A percentile compares a stretch with the other conserved stretches of the same genome.
Evolutionary conservation across 2,797 vertebrate species (phyloP).

Genomic region (Pygocentrus nattereri): DNA sequence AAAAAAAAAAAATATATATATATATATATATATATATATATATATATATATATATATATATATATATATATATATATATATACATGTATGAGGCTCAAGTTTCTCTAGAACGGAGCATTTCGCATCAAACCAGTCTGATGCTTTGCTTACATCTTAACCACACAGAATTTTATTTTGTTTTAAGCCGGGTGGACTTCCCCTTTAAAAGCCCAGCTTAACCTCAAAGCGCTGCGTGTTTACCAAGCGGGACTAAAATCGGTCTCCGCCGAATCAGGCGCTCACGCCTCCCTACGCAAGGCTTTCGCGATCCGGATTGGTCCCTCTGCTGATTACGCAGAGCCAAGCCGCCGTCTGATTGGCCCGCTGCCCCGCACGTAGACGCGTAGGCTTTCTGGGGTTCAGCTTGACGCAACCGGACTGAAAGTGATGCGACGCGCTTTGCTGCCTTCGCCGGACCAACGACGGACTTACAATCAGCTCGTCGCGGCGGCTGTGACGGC

Average conservation of each 20-base stretch:
- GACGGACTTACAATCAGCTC: neutral
- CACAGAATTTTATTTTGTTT: too few relatives aligned
- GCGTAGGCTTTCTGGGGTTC: conserved; percentile 6
- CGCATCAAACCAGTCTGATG: too few relatives aligned
- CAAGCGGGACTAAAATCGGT: neutral
- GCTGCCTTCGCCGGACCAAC: neutral
- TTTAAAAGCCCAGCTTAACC: too few relatives aligned
- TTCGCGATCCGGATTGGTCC: neutral
- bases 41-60: too few relatives aligned
- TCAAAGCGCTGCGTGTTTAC: neutral
- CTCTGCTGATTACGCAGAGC: neutral
- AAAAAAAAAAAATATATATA: too few relatives aligned
- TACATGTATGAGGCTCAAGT: too few relatives aligned
- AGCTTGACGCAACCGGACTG: conserved; percentile 6
- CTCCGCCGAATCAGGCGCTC: neutral
- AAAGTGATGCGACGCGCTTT: neutral
- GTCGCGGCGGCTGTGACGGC: neutral
- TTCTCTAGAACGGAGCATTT: too few relatives aligned
- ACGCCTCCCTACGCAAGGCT: neutral
- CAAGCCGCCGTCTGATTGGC: neutral
- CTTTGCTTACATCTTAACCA: too few relatives aligned
- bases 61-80: too few relatives aligned
- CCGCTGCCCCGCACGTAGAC: neutral
- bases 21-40: too few relatives aligned
- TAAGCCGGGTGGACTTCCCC: too few relatives aligned